A percentile compares a stretch with the other conserved stretches of the same genome.
phyloP scores from a whole-genome alignment of 2,797 vertebrate species.

The Falco columbarius region DNA sequence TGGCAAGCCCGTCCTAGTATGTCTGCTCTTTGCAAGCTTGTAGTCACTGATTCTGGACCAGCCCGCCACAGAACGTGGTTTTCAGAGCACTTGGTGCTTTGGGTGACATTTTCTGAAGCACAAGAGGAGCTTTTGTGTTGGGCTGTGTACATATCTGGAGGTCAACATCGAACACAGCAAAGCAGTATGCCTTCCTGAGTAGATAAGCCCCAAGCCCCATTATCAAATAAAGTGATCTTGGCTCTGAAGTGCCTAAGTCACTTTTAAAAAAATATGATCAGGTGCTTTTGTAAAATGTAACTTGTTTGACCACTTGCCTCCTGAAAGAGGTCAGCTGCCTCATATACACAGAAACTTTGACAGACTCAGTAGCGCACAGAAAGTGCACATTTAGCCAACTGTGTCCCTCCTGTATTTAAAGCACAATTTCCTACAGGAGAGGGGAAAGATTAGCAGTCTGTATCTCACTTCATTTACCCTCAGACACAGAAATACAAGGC shows the following conservation, averaged over 20 bases:
- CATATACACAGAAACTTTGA: background rate
- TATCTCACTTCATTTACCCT: conserved; percentile 21
- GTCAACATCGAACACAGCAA: conserved; percentile 17
- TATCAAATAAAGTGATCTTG: conserved; percentile 25
- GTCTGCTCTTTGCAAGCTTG: background rate
- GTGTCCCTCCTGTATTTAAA: conserved; percentile 16
- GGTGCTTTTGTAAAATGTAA: conserved; percentile 13
- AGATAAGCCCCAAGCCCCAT: background rate
- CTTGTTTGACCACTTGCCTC: background rate
- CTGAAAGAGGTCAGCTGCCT: background rate
- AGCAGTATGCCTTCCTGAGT: background rate
- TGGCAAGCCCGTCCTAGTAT: background rate
- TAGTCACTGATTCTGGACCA: background rate
- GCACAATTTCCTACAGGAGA: background rate
- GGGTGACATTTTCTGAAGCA: conserved; percentile 45
- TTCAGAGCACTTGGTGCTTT: conserved; percentile 30
- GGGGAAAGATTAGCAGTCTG: background rate
- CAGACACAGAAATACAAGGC: conserved; percentile 26
- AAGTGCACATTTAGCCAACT: background rate
- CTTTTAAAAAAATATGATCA: background rate
- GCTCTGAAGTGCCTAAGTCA: background rate
- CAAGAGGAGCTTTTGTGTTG: conserved; percentile 47
- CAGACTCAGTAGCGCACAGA: background rate
- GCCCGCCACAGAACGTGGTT: background rate
- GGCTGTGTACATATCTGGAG: conserved; percentile 2